Evolutionary conservation across 2,113 vertebrate species (phyloP), one percentile per base, ranked within the genome.

Genomic region (Nannospalax galili): DNA sequence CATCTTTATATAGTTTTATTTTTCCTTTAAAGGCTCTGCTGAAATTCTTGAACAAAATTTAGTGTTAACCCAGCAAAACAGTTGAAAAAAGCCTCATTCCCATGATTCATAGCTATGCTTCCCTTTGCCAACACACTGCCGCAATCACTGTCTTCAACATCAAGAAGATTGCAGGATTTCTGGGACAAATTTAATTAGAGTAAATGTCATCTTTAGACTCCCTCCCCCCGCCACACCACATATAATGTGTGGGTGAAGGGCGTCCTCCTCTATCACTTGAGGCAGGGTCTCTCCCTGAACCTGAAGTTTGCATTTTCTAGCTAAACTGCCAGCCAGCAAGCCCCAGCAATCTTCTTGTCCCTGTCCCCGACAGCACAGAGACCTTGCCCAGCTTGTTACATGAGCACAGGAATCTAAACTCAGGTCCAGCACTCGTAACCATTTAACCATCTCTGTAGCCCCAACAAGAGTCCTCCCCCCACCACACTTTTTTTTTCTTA

Each of bases 21-120:
- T 64, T 35, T 79, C 9, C 19, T 32, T 37, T 60, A 94, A 95
- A 64, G 9, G 14, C 48, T 79, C 52, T 62, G 6, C 81, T 30
- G 2, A 90, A 88, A 90, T 92, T 90, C 52, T 93, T 92, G 84
- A 92, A 52, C 75, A 95, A 93, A 92, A 60, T 90, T 79, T 82
- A 79, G 22, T 75, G 30, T 35, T 62, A 89, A 79, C 40, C 94
- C 32, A 26, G n/a, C 58, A 60, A 91, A 84, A 79, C 32, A 84
- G 19, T 15, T 19, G 14, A 79, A 64, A 87, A 86, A 89, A 88
- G 62, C 73, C 85, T 84, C 14, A 62, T 74, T 52, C 52, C 19
- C 30, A 14, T 58, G 75, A 90, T 48, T 67, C 45, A 80, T 2
- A 64, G 74, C 60, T 75, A 84, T 86, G 48, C n/a, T 30, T 22